Base-by-base conservation (phyloP, 2,113 vertebrate species). In the Cynocephalus volans region DNA sequence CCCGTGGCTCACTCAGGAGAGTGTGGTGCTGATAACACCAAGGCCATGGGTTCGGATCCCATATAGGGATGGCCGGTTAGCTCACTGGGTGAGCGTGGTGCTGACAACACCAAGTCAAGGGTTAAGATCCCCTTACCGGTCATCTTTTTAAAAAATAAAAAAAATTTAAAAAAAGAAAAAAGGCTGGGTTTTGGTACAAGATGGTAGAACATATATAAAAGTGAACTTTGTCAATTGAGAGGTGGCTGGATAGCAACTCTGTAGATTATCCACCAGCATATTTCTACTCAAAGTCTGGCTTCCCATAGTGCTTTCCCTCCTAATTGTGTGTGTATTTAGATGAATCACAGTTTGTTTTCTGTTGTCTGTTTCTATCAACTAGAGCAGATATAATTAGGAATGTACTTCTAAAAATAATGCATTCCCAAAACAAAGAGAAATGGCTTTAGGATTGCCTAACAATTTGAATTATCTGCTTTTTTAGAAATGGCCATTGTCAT, bases 361-460 rank as follows among this genome's bases (percentile, higher is more conserved):
- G 23, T 70, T 76, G 7, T 24, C 5, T 58, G 19, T 65, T 76
- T 75, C 28, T 88, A 19, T 73, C 76, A 94, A 50, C 52, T 62
- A 88, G 90, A 12, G 31, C 67, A 76, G 50, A 41, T 73, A 60
- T 76, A 81, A 88, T 73, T 88, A 77, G 52, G 54, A 96, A 82
- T 75, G 26, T 83, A 73, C 54, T 96, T 79, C 54, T 83, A 41
- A 87, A 90, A 94, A n/a, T 83, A 95, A 45, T 54, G 19, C 73
- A 70, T n/a, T 94, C 33, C 56, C 10, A 18, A 73, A 91, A 52
- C 33, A 77, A 81, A 36, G 52, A 33, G 45, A 95, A 92, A 56
- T 79, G 70, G 81, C 52, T 60, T 69, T 54, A 48, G 48, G 85
- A 24, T 88, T 90, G 41, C 36, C 36, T 95, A 31, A 5, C 26